Evolutionary conservation across 2,113 vertebrate genomes (phyloP).

Genomic region (Malurus elegans): DNA sequence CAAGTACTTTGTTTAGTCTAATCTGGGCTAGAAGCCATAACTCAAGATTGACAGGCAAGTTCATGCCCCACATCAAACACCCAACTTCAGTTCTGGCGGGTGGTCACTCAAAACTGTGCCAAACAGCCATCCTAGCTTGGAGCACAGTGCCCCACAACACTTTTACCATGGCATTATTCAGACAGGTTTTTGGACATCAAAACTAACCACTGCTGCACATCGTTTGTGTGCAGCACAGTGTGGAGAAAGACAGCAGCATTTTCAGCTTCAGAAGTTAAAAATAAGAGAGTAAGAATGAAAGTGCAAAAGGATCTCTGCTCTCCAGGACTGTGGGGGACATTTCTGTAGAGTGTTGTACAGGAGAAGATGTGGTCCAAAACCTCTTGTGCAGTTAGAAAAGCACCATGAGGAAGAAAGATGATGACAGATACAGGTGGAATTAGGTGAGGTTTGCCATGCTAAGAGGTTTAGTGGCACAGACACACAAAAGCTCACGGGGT

Average conservation of each 20-base stretch:
- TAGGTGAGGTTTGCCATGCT: not conserved
- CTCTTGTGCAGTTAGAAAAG: not conserved
- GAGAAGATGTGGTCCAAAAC: not conserved
- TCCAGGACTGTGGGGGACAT: not conserved
- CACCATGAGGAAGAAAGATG: not conserved
- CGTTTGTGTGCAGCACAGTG: not conserved
- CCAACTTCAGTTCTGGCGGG: not conserved
- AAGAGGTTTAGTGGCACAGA: not conserved
- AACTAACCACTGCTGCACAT: not conserved
- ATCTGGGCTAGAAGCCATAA: not conserved
- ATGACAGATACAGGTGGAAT: not conserved
- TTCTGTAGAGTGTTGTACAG: not conserved
- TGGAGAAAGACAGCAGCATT: not conserved
- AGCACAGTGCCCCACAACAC: not conserved
- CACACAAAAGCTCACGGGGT: not conserved
- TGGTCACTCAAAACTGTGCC: not conserved
- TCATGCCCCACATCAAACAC: not conserved
- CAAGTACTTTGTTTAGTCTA: not conserved
- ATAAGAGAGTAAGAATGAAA: not conserved
- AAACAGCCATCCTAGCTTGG: not conserved
- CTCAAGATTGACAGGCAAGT: not conserved
- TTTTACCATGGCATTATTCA: not conserved
- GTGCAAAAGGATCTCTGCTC: not conserved
- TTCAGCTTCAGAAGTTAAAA: not conserved
- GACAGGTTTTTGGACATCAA: not conserved